These are phyloP conservation scores for Petromus typicus DNA, from an alignment of 2,113 vertebrate genomes.

Conservation along the genomic window DNA sequence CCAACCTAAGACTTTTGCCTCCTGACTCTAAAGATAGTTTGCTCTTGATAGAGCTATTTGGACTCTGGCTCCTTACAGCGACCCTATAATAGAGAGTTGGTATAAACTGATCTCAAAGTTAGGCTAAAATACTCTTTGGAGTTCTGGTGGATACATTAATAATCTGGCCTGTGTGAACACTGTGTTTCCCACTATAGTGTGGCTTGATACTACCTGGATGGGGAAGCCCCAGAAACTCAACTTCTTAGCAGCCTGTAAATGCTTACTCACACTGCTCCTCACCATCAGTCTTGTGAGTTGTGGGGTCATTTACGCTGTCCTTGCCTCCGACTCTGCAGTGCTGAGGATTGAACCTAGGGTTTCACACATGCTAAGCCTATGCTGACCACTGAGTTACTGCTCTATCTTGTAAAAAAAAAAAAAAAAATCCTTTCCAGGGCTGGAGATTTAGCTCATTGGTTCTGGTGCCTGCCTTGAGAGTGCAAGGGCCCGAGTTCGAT, in stretches of 20 bases:
- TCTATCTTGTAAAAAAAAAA: no score
- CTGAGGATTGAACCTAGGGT: background rate
- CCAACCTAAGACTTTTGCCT: background rate
- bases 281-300: background rate
- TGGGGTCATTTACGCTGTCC: background rate
- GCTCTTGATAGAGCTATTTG: background rate
- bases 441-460: no score
- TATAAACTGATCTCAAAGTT: background rate
- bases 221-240: background rate
- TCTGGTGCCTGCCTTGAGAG: no score
- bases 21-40: background rate
- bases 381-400: background rate
- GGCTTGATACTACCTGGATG: background rate
- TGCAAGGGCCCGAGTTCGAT: no score
- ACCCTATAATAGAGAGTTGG: background rate
- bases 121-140: background rate
- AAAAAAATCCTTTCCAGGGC: no score
- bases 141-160: background rate
- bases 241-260: background rate
- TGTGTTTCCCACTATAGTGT: background rate
- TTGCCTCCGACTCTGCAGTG: background rate
- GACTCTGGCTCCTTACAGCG: background rate
- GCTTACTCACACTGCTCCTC: background rate
- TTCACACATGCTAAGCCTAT: background rate
- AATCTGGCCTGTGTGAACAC: background rate